phyloP scores from a whole-genome alignment of 1,140 invertebrate genomes.

The Bombus vancouverensis region DNA sequence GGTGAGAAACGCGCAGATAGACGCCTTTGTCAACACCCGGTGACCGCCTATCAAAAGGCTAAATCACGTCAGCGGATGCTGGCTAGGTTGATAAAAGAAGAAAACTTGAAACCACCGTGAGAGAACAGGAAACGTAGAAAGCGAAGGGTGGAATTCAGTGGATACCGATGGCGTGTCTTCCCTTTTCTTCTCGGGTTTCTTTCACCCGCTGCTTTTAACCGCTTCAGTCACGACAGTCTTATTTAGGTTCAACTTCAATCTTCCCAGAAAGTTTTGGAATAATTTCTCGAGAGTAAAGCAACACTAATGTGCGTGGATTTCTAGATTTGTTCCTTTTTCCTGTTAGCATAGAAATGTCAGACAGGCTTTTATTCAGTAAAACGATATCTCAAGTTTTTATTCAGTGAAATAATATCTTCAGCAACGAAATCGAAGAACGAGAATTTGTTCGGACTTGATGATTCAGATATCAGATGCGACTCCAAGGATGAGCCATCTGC shows the following conservation, averaged over 20 bases:
- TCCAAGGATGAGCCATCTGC: background rate
- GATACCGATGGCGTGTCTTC: background rate
- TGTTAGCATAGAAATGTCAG: no score
- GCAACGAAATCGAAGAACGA: no score
- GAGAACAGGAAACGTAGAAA: background rate
- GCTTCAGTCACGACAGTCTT: background rate
- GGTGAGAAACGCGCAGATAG: slow-evolving; percentile 62
- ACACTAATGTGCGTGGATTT: background rate
- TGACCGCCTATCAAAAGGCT: slow-evolving; percentile 66
- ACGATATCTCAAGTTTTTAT: no score
- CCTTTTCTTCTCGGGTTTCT: background rate
- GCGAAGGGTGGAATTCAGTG: background rate
- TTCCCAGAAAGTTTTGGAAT: background rate
- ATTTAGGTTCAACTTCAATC: background rate
- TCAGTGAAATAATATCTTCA: no score
- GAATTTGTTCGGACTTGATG: background rate
- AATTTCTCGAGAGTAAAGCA: background rate
- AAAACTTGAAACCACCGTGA: background rate
- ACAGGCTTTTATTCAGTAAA: no score
- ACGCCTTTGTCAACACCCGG: slow-evolving; percentile 58
- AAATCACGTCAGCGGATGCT: slow-evolving; percentile 58
- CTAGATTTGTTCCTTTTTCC: background rate
- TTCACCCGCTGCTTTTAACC: background rate
- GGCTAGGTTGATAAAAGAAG: slow-evolving; percentile 48
- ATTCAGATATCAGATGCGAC: background rate